Base-by-base conservation (phyloP, 2,888 invertebrate genomes). In the Apocheima hispidaria region DNA sequence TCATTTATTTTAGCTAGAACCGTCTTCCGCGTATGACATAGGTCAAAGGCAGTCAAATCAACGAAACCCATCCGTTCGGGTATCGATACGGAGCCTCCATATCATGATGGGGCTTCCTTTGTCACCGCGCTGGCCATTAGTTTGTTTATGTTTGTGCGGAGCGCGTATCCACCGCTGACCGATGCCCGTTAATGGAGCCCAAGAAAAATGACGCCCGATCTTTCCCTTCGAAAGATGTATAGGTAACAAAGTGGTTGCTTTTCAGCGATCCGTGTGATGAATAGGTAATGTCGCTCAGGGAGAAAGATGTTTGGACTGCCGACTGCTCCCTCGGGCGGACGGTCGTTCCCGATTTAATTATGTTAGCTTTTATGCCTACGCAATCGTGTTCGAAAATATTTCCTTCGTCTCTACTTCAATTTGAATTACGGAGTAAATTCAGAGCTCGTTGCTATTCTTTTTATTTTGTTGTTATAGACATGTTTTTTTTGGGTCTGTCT, bases 191-290 rank as follows among this genome's bases (percentile, higher is more conserved):
- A 87, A 87, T 85, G 84, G 87, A 77, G 74, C 73, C 69, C 69
- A 72, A 83, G 87, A 87, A 86, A 87, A 87, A 87, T 87, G 82
- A 86, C 75, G 77, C 73, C 73, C 82, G 74, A 82, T 86, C 82
- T 84, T 77, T 78, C 72, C 74, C 61, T 73, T 64, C 72, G 65
- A 70, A 71, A 73, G 76, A 76, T 77, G 71, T 76, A 72, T 75
- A 73, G 76, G 74, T 73, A 81, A 80, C 81, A 77, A 82, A 85
- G 83, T 82, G 82, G 78, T 66, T 77, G 82, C 81, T 84, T 86
- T 86, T 83, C 79, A 81, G 74, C 73, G 72, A 73, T 76, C 72
- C 75, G 71, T 73, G 80, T 86, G 86, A 87, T 84, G 84, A 83
- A 87, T 87, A 80, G 83, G 78, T 84, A 82, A 86, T 83, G 83